Percentiles rank a stretch among this genome's conserved stretches.
Conservation (phyloP, 2,113 vertebrate species). For the Polypterus bichir region DNA sequence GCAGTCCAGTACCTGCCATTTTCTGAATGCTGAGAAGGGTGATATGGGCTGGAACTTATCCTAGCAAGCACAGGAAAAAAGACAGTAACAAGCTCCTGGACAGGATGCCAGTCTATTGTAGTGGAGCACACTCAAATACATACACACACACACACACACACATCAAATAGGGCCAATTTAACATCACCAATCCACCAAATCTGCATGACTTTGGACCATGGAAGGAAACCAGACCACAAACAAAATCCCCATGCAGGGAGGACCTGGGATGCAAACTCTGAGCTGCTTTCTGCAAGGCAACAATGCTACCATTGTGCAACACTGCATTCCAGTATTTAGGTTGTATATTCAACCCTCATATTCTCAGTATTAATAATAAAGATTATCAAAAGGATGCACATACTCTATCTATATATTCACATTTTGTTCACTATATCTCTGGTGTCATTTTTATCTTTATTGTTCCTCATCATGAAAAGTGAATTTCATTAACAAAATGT, state of each 20-base stretch:
- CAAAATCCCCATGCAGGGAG: too few relatives aligned
- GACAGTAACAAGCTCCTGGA: background rate
- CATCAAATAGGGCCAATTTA: background rate
- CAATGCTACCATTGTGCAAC: background rate
- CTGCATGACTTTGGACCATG: too few relatives aligned
- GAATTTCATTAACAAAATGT: too few relatives aligned
- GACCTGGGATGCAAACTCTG: too few relatives aligned
- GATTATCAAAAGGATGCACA: background rate
- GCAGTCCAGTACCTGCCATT: too few relatives aligned
- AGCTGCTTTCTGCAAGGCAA: background rate
- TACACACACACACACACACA: too few relatives aligned
- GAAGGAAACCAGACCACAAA: too few relatives aligned
- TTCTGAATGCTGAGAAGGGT: background rate
- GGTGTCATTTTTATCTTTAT: background rate
- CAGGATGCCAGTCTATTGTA: too few relatives aligned
- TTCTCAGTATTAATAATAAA: slow-evolving; percentile 1
- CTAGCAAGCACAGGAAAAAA: background rate
- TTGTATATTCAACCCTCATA: background rate
- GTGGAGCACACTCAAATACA: too few relatives aligned
- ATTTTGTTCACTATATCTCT: background rate
- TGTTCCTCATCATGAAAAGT: too few relatives aligned
- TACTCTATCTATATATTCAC: background rate
- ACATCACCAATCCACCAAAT: background rate
- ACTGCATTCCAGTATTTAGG: background rate
- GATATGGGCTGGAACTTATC: background rate